Percentiles rank a stretch among this genome's conserved stretches.
phyloP scores from a whole-genome alignment of 1,140 invertebrate species.

The Temnothorax longispinosus region DNA sequence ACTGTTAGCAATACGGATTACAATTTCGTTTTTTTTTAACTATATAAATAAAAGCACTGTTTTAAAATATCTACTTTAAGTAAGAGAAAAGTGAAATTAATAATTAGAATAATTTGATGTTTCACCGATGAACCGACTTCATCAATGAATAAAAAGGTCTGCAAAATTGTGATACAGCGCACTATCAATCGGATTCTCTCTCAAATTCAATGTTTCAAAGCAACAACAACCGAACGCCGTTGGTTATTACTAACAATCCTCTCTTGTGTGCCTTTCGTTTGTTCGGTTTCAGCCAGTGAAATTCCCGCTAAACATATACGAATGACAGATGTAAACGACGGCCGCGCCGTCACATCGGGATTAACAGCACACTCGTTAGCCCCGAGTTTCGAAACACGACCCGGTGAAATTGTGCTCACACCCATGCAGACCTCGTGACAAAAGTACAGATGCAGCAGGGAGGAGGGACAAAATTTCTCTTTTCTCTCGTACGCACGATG shows the following conservation, averaged over 20 bases:
- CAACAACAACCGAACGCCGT: not conserved
- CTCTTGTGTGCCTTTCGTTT: not conserved
- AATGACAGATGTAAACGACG: constrained; percentile 47
- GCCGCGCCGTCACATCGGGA: constrained; percentile 19
- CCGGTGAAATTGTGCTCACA: constrained; percentile 3
- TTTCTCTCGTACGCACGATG: not conserved
- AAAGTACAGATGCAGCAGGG: not conserved
- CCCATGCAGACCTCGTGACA: not conserved
- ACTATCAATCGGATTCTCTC: not conserved
- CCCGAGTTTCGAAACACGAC: constrained; percentile 29
- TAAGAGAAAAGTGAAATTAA: not conserved
- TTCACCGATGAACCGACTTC: not conserved
- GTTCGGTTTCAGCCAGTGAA: constrained; percentile 17
- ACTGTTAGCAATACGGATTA: not conserved
- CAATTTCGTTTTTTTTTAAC: not conserved
- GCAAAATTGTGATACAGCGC: not conserved
- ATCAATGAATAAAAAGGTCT: constrained; percentile 2
- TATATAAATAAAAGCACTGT: not conserved
- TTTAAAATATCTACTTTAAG: not conserved
- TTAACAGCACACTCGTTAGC: constrained; percentile 45
- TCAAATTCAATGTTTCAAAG: constrained; percentile 17
- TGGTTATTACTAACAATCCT: constrained; percentile 29
- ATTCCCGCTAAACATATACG: constrained; percentile 46
- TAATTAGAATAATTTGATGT: not conserved
- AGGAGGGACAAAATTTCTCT: not conserved